These are phyloP conservation scores for Athetis lepigone DNA, from an alignment of 2,888 invertebrate genomes.

Conservation along the genomic window DNA sequence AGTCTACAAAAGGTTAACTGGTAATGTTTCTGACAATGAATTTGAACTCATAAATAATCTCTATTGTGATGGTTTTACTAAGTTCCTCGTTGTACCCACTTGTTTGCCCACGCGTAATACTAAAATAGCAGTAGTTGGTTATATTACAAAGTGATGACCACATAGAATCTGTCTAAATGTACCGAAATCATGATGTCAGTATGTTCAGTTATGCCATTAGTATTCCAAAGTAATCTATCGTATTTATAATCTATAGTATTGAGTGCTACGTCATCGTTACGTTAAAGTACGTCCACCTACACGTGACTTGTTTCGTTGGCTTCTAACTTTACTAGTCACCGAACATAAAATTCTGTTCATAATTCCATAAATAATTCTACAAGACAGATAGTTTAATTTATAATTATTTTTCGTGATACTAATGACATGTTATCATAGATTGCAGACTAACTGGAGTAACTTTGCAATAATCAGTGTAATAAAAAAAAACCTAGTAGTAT, in stretches of 20 bases:
- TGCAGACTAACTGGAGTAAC: neutral
- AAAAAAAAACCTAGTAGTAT: neutral
- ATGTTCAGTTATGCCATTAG: constrained; percentile 51
- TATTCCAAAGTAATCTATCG: constrained; percentile 50
- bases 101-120: neutral
- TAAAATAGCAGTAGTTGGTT: constrained; percentile 18
- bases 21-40: neutral
- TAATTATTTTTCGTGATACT: neutral
- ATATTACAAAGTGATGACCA: constrained; percentile 27
- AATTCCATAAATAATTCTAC: neutral
- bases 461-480: neutral
- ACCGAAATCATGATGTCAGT: constrained; percentile 57
- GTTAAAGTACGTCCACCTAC: constrained; percentile 43
- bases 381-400: constrained; percentile 2
- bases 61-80: neutral
- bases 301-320: constrained; percentile 9
- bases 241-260: constrained; percentile 53
- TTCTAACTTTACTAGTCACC: constrained; percentile 16
- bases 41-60: neutral
- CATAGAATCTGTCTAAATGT: constrained; percentile 43
- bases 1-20: too few species aligned
- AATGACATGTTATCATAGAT: too few species aligned
- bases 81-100: neutral
- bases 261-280: constrained; percentile 42
- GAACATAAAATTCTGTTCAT: constrained; percentile 5